phyloP scores from a whole-genome alignment of 2,888 invertebrate species.

The Antheraea assamensis region DNA sequence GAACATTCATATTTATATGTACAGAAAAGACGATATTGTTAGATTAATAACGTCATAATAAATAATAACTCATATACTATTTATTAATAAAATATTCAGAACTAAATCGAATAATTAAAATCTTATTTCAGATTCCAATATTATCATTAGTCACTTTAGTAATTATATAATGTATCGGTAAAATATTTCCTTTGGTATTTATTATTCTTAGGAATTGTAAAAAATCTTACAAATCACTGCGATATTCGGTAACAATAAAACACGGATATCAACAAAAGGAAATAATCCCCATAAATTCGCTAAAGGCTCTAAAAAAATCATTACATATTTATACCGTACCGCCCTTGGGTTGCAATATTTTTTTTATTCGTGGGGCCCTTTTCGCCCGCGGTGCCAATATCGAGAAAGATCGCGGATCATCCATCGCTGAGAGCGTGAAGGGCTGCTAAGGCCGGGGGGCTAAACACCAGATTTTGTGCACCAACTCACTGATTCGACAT shows the following conservation, averaged over 20 bases:
- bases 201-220: not conserved
- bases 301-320: conserved; percentile 48
- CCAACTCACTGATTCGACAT: conserved; percentile 59
- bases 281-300: conserved; percentile 28
- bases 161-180: not conserved
- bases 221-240: conserved; percentile 2
- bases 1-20: too few species aligned
- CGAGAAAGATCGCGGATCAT: conserved; percentile 70
- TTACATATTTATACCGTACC: conserved; percentile 61
- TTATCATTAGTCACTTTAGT: too few species aligned
- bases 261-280: not conserved
- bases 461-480: conserved; percentile 64
- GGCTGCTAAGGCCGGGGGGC: conserved; percentile 42
- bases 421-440: conserved; percentile 52
- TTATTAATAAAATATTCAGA: not conserved
- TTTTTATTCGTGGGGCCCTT: conserved; percentile 71
- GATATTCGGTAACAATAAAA: conserved; percentile 5
- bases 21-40: too few species aligned
- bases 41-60: too few species aligned
- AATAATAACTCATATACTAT: not conserved
- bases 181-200: not conserved
- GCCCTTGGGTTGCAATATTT: conserved; percentile 67
- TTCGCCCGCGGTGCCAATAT: conserved; percentile 77
- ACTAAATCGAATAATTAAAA: not conserved
- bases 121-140: not conserved